Evolutionary conservation across 1,140 invertebrate genomes (phyloP).

Genomic region (Calliopsis andreniformis): DNA sequence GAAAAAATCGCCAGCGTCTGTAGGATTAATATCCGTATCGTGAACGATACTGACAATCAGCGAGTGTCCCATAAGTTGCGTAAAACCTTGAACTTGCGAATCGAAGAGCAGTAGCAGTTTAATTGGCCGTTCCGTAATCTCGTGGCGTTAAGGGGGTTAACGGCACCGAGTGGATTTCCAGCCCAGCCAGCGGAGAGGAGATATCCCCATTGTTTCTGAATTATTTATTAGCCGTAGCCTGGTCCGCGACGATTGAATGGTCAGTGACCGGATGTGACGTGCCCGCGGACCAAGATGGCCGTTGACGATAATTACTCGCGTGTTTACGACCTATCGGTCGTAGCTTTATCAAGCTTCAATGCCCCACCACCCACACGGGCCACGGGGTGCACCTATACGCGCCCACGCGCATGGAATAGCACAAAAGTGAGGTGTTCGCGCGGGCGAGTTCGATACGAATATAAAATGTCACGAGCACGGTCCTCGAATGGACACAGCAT

Average conservation of each 20-base stretch:
- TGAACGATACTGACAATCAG: no score
- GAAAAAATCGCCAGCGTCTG: no score
- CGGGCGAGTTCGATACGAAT: slow-evolving; percentile 19
- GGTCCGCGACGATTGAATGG: slow-evolving; percentile 76
- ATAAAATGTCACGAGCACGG: slow-evolving; percentile 55
- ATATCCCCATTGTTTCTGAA: slow-evolving; percentile 61
- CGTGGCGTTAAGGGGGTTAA: slow-evolving; percentile 44
- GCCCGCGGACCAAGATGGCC: slow-evolving; percentile 67
- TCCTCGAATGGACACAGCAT: slow-evolving; percentile 9
- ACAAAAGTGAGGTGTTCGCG: background rate
- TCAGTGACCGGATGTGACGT: slow-evolving; percentile 78
- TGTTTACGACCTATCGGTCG: slow-evolving; percentile 75
- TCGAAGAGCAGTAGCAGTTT: slow-evolving; percentile 21
- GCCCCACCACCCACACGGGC: slow-evolving; percentile 25
- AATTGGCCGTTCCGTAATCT: slow-evolving; percentile 31
- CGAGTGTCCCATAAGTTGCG: no score
- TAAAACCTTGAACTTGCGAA: slow-evolving; percentile 37
- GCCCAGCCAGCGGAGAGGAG: background rate
- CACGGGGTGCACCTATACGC: slow-evolving; percentile 11
- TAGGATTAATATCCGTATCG: no score
- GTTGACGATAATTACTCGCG: slow-evolving; percentile 72
- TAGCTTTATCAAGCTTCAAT: slow-evolving; percentile 67
- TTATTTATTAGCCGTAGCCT: slow-evolving; percentile 69
- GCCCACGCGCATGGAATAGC: slow-evolving; percentile 9
- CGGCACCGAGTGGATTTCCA: slow-evolving; percentile 23